Conservation (phyloP, 2,888 invertebrate species). For the Chrysotoxum bicinctum region DNA sequence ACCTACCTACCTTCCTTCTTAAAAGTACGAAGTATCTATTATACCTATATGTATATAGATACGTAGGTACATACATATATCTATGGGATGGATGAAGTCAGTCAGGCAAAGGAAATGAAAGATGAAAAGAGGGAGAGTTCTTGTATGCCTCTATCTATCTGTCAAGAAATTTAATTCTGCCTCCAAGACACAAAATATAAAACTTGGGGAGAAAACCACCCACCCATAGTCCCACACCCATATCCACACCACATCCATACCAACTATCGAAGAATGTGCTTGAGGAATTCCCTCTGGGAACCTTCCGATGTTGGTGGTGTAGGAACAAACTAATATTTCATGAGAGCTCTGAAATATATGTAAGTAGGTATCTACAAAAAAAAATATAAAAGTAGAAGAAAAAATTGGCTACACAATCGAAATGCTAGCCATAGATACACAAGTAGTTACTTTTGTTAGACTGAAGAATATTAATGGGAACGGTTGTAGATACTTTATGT, state of each 20-base stretch:
- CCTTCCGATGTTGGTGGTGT: constrained; percentile 12
- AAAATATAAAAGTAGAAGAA: constrained; percentile 3
- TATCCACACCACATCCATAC: neutral
- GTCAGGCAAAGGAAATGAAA: neutral
- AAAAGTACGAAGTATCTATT: neutral
- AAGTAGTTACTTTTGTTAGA: constrained; percentile 71
- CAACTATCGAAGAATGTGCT: constrained; percentile 33
- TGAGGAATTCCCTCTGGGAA: constrained; percentile 59
- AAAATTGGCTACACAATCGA: constrained; percentile 70
- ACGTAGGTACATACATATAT: neutral
- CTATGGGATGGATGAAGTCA: neutral
- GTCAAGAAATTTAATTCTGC: constrained; percentile 72
- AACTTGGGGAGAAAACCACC: constrained; percentile 51
- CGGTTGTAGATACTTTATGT: constrained; percentile 7
- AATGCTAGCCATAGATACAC: constrained; percentile 70
- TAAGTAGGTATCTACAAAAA: neutral
- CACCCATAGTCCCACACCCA: constrained; percentile 2
- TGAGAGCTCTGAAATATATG: constrained; percentile 41
- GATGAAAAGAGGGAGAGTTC: neutral
- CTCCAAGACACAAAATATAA: constrained; percentile 63
- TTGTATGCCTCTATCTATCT: constrained; percentile 22
- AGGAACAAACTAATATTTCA: constrained; percentile 69
- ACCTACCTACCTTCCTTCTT: too few relatives aligned
- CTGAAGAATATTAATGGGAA: constrained; percentile 48
- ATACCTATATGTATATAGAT: neutral